Percentiles rank a stretch among this genome's conserved stretches.
Conservation (phyloP, 1,140 invertebrate genomes). For the Pseudoatta argentina region DNA sequence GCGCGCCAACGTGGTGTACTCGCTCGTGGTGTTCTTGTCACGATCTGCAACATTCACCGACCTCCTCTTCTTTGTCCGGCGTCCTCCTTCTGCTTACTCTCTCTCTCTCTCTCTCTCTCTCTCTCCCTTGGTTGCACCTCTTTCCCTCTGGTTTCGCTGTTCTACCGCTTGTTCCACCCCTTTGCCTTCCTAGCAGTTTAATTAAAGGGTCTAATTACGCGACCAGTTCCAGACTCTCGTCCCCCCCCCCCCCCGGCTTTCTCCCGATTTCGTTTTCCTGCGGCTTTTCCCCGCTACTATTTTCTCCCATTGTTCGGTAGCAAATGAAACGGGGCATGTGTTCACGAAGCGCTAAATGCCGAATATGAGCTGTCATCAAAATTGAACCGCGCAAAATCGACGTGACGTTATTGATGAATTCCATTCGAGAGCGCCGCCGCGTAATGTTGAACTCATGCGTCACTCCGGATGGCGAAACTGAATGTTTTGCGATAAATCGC, state of each 20-base stretch:
- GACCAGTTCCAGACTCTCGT: slow-evolving; percentile 55
- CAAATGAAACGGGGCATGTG: slow-evolving; percentile 54
- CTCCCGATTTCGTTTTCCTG: slow-evolving; percentile 38
- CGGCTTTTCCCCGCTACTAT: neutral
- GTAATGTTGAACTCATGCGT: slow-evolving; percentile 42
- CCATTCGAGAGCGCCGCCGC: slow-evolving; percentile 28
- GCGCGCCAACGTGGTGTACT: neutral
- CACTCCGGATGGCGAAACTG: slow-evolving; percentile 41
- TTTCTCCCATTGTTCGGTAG: slow-evolving; percentile 34
- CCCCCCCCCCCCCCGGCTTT: slow-evolving; percentile 22
- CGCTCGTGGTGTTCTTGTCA: slow-evolving; percentile 28
- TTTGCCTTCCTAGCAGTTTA: slow-evolving; percentile 64
- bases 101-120: neutral
- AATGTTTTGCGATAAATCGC: slow-evolving; percentile 57
- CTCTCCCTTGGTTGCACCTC: neutral
- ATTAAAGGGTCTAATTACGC: slow-evolving; percentile 74
- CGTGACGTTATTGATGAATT: slow-evolving; percentile 59
- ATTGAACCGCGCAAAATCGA: slow-evolving; percentile 50
- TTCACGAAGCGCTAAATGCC: slow-evolving; percentile 46
- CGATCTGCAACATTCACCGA: slow-evolving; percentile 45
- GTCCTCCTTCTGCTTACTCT: slow-evolving; percentile 16
- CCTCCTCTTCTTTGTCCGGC: slow-evolving; percentile 41
- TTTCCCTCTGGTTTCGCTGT: neutral
- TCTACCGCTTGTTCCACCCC: slow-evolving; percentile 17
- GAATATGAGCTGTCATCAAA: slow-evolving; percentile 56